Conservation (phyloP, 2,888 invertebrate genomes). For the Uropetala carovei region DNA sequence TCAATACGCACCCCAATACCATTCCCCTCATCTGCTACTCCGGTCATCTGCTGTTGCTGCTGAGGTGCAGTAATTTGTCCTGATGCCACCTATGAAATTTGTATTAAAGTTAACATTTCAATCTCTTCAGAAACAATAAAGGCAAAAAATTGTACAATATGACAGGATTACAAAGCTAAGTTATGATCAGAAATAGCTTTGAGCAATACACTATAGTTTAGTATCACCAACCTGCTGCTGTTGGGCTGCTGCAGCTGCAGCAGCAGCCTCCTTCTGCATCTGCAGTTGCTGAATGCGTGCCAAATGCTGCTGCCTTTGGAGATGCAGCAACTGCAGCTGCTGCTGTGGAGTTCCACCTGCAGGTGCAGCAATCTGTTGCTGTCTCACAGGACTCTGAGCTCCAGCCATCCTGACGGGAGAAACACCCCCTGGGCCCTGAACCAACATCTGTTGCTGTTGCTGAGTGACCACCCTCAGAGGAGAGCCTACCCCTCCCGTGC, state of each 20-base stretch:
- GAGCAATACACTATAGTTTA: background rate
- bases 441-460: slow-evolving; percentile 60
- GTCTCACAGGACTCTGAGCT: slow-evolving; percentile 68
- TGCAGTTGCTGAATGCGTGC: slow-evolving; percentile 56
- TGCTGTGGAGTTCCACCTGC: slow-evolving; percentile 68
- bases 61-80: slow-evolving; percentile 34
- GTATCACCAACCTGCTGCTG: slow-evolving; percentile 75
- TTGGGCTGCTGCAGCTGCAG: slow-evolving; percentile 70
- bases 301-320: slow-evolving; percentile 66
- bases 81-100: background rate
- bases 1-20: slow-evolving; percentile 31
- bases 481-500: background rate
- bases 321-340: slow-evolving; percentile 68
- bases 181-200: background rate
- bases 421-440: background rate
- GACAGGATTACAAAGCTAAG: too few species aligned
- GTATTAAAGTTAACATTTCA: background rate
- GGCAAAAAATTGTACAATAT: too few species aligned
- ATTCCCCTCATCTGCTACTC: slow-evolving; percentile 23
- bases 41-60: slow-evolving; percentile 28
- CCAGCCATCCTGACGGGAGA: slow-evolving; percentile 48
- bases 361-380: slow-evolving; percentile 69
- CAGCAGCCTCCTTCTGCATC: slow-evolving; percentile 61
- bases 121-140: too few species aligned
- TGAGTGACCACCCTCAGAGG: slow-evolving; percentile 48